Percentiles rank a stretch among this genome's conserved stretches.
These are phyloP conservation scores for Porites cylindrica DNA, from an alignment of 92 coral and sea anemone genomes.

Conservation along the genomic window DNA sequence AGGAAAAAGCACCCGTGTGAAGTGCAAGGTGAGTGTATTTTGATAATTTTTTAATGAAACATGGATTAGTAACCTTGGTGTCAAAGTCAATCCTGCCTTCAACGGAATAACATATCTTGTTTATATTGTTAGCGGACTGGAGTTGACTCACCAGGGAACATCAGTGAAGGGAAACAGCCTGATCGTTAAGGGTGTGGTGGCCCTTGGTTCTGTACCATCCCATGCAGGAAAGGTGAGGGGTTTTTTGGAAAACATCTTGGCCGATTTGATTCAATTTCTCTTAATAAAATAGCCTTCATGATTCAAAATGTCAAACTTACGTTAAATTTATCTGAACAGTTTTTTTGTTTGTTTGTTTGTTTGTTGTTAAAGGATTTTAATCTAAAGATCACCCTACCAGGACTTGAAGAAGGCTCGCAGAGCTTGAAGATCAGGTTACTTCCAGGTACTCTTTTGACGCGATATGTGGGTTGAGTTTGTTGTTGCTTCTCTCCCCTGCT, in stretches of 20 bases:
- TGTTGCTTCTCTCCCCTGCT: background rate
- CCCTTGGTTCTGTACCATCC: constrained; percentile 85
- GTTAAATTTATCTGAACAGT: background rate
- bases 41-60: too few relatives aligned
- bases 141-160: constrained; percentile 74
- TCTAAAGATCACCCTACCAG: constrained; percentile 87
- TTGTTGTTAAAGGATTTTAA: constrained; percentile 77
- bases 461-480: too few relatives aligned
- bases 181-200: constrained; percentile 89
- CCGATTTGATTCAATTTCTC: background rate
- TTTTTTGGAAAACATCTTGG: background rate
- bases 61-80: too few relatives aligned
- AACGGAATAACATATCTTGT: background rate
- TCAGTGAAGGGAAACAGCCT: constrained; percentile 80
- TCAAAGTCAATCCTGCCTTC: too few relatives aligned
- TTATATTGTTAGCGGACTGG: constrained; percentile 80
- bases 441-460: constrained; percentile 65
- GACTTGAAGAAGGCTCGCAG: constrained; percentile 87
- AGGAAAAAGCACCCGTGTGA: constrained; percentile 66
- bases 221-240: constrained; percentile 91
- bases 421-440: constrained; percentile 90
- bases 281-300: background rate
- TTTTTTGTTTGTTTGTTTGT: background rate
- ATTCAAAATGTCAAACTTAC: background rate
- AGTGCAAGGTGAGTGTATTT: constrained; percentile 75